Evolutionary conservation across 2,113 vertebrate genomes (phyloP).

Genomic region (Cavia porcellus): DNA sequence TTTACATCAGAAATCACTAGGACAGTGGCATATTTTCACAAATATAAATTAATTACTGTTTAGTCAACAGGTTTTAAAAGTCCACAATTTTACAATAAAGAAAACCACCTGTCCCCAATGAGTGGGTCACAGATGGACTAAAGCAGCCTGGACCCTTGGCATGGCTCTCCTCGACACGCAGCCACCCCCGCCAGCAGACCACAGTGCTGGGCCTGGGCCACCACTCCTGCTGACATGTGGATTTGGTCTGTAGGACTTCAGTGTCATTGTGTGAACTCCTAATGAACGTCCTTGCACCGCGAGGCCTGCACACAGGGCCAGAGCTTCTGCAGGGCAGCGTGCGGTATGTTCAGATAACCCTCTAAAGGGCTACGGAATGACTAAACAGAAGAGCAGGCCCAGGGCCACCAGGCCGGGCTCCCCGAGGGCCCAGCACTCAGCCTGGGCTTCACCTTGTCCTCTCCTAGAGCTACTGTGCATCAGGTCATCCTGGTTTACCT

Average conservation of each 20-base stretch:
- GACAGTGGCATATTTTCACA: constrained; percentile 96
- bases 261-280: not conserved
- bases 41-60: constrained; percentile 99
- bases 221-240: constrained; percentile 52
- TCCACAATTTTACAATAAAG: constrained; percentile 88
- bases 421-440: not conserved
- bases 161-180: constrained; percentile 55
- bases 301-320: constrained; percentile 50
- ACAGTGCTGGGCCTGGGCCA: constrained; percentile 19
- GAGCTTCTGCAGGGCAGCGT: not conserved
- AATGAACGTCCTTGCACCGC: constrained; percentile 16
- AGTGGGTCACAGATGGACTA: constrained; percentile 75
- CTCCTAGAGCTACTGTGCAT: not conserved
- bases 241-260: constrained; percentile 78
- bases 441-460: not conserved
- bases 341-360: constrained; percentile 65
- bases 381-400: not conserved
- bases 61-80: constrained; percentile 90
- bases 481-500: not conserved
- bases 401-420: not conserved
- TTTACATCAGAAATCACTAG: constrained; percentile 97
- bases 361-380: constrained; percentile 61
- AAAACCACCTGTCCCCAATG: constrained; percentile 81
- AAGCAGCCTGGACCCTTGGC: constrained; percentile 82
- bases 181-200: not conserved